Percentiles rank a stretch among this genome's conserved stretches.
Conservation (phyloP, 1,140 invertebrate genomes). For the Drosophila equinoxialis region DNA sequence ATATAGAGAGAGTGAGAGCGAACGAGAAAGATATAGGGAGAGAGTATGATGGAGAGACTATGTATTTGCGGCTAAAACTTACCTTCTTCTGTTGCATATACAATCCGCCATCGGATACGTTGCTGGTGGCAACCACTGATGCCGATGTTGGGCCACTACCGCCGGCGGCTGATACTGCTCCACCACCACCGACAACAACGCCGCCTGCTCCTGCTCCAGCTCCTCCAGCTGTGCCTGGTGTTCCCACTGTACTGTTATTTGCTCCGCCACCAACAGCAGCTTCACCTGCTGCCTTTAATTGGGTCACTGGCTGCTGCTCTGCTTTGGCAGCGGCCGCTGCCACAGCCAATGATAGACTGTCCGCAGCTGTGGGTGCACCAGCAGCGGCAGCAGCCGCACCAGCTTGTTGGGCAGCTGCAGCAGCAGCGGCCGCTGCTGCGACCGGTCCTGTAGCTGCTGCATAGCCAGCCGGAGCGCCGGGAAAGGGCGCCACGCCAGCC, state of each 20-base stretch:
- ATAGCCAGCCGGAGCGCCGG: slow-evolving; percentile 90
- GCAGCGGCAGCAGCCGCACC: slow-evolving; percentile 82
- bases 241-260: slow-evolving; percentile 37
- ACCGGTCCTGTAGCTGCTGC: slow-evolving; percentile 87
- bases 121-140: slow-evolving; percentile 83
- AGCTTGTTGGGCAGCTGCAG: slow-evolving; percentile 85
- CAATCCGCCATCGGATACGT: slow-evolving; percentile 79
- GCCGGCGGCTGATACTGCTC: slow-evolving; percentile 32
- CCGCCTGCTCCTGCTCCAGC: slow-evolving; percentile 30
- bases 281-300: slow-evolving; percentile 83
- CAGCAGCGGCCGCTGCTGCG: slow-evolving; percentile 85
- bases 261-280: slow-evolving; percentile 24
- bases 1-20: slow-evolving; percentile 19
- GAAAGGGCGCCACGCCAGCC: slow-evolving; percentile 94
- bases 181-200: slow-evolving; percentile 36
- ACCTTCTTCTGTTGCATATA: slow-evolving; percentile 82
- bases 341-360: slow-evolving; percentile 86
- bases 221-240: slow-evolving; percentile 27
- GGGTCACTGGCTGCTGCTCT: slow-evolving; percentile 84
- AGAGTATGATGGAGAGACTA: background rate
- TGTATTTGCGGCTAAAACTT: slow-evolving; percentile 41
- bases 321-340: slow-evolving; percentile 85
- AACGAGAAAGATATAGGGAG: slow-evolving; percentile 13
- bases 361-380: slow-evolving; percentile 63
- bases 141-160: slow-evolving; percentile 31